Percentiles rank a stretch among this genome's conserved stretches.
Conservation (phyloP, 2,113 vertebrate species). For the Protobothrops mucrosquamatus region DNA sequence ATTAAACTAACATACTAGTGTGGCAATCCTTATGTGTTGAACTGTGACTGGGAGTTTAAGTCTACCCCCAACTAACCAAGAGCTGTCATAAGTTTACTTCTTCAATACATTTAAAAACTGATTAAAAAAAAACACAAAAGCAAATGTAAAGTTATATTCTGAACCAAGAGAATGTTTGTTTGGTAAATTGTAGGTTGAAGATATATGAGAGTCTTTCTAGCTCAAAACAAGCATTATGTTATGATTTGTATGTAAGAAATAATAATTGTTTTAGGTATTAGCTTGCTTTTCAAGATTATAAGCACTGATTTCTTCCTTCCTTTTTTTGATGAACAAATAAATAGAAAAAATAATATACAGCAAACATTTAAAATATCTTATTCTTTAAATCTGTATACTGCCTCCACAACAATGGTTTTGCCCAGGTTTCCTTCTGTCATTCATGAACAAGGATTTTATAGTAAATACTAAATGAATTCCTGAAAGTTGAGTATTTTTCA, state of each 20-base stretch:
- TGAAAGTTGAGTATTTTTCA: conserved; percentile 27
- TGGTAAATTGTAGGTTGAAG: background rate
- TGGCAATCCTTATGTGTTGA: background rate
- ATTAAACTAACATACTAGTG: background rate
- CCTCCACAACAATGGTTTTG: background rate
- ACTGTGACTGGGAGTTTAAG: background rate
- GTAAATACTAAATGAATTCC: background rate
- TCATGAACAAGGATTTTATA: background rate
- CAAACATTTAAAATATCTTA: too few species aligned
- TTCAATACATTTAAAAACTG: background rate
- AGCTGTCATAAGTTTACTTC: background rate
- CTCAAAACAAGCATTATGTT: background rate
- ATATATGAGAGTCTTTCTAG: background rate
- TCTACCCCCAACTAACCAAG: background rate
- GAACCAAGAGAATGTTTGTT: background rate
- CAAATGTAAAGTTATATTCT: background rate
- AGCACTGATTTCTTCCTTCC: too few species aligned
- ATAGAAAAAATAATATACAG: too few species aligned
- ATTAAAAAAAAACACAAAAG: background rate
- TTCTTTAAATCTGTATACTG: background rate
- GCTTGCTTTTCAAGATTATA: too few species aligned
- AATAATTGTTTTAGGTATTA: background rate
- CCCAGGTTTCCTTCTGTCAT: background rate
- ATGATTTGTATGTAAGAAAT: background rate
- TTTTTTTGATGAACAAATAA: too few species aligned